Conservation (phyloP, 2,888 invertebrate species). For the Diplazon laetatorius region DNA sequence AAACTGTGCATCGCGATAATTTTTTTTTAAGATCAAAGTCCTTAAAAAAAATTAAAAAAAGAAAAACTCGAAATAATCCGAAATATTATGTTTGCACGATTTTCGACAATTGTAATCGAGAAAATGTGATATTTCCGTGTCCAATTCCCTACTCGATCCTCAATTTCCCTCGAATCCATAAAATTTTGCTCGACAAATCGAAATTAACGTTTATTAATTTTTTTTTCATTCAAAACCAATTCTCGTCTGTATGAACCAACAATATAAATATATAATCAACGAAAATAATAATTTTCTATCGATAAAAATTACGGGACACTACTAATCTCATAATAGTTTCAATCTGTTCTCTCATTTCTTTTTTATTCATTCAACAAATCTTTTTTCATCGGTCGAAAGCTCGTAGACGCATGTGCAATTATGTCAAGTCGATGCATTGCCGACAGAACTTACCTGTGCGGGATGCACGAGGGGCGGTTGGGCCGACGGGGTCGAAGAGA, state of each 20-base stretch:
- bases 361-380: background rate
- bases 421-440: conserved; percentile 8
- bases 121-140: background rate
- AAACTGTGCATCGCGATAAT: no score
- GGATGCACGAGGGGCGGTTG: conserved; percentile 51
- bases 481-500: no score
- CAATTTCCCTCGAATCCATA: conserved; percentile 1
- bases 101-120: background rate
- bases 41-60: background rate
- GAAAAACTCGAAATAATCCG: no score
- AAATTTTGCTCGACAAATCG: conserved; percentile 3
- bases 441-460: conserved; percentile 61
- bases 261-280: no score
- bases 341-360: background rate
- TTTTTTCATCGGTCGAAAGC: background rate
- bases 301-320: conserved; percentile 19
- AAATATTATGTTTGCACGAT: background rate
- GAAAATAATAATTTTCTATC: no score
- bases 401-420: background rate
- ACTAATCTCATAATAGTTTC: background rate
- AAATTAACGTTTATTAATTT: no score
- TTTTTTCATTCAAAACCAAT: no score
- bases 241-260: no score
- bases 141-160: conserved; percentile 26
- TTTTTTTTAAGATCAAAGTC: background rate